phyloP scores from a whole-genome alignment of 2,113 vertebrate genomes.

The Electrona antarctica region DNA sequence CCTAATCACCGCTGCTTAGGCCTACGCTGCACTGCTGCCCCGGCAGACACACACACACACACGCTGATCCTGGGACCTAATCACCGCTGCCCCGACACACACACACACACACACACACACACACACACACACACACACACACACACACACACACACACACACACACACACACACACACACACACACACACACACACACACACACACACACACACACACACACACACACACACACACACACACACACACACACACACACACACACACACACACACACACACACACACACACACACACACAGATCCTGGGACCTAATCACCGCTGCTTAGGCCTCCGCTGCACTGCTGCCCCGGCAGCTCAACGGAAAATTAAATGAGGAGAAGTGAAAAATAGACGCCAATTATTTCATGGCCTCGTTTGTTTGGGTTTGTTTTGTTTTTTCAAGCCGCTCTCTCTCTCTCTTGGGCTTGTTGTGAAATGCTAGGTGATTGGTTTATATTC shows the following conservation, averaged over 20 bases:
- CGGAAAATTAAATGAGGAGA: slow-evolving; percentile 8
- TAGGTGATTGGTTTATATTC: slow-evolving; percentile 34
- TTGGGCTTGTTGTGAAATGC: slow-evolving; percentile 20
- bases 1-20: slow-evolving; percentile 31
- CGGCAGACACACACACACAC: not conserved
- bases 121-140: not conserved
- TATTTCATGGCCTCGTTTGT: slow-evolving; percentile 12
- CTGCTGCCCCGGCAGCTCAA: slow-evolving; percentile 18
- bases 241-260: not conserved
- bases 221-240: not conserved
- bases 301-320: slow-evolving; percentile 23
- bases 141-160: not conserved
- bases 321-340: slow-evolving; percentile 14
- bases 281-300: not conserved
- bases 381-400: slow-evolving; percentile 18
- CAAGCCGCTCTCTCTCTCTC: not conserved
- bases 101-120: not conserved
- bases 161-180: too few relatives aligned
- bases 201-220: too few relatives aligned
- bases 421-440: not conserved
- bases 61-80: slow-evolving; percentile 20
- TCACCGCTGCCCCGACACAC: slow-evolving; percentile 1
- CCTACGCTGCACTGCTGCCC: slow-evolving; percentile 16
- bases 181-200: too few relatives aligned
- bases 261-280: not conserved